Base-by-base conservation (phyloP, 2,797 vertebrate species). In the Danionella dracula region DNA sequence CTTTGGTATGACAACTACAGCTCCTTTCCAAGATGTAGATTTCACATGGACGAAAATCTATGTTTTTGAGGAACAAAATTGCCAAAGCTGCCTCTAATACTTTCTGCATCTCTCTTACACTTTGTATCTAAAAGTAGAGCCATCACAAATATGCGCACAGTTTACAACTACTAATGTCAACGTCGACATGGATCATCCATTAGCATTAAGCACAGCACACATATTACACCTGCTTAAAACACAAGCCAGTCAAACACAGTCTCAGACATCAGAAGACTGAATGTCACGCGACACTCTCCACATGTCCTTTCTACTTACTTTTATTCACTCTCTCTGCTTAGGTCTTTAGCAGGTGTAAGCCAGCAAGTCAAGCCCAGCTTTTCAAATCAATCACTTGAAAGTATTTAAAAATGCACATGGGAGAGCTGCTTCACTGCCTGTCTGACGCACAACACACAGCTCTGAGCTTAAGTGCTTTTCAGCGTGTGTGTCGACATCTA, bases 401-500 rank as follows among this genome's bases (percentile, higher is more conserved):
- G 84, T 85, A 87, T 84, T 86, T 87, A 85, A 81, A 85, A 82
- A 88, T 82, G 81, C 79, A 85, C 78, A 66, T 42, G 19, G 45
- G 76, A 83, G 73, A 68, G 53, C 10, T 17, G 40, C 60, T 49
- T 19, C 75, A 68, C 75, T 42, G 80, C 78, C 77, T 77, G 78
- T 71, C 76, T 83, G 84, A 81, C 76, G 79, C 78, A 84, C 27
- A 65, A 73, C 75, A 81, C 73, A 79, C 79, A 80, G 80, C 73
- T 70, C 74, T 56, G 15, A 17, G 63, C 83, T 84, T 81, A 84
- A 88, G 84, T 86, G 86, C 83, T 85, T 87, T 84, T 83, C 83
- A 83, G 80, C 84, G 84, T 82, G 75, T 77, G 81, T 84, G 84
- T 88, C 85, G 79, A 86, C 84, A 86, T 85, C 82, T 83, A 86